These are phyloP conservation scores for Eudemis profundana DNA, from an alignment of 2,888 invertebrate species.

Conservation along the genomic window DNA sequence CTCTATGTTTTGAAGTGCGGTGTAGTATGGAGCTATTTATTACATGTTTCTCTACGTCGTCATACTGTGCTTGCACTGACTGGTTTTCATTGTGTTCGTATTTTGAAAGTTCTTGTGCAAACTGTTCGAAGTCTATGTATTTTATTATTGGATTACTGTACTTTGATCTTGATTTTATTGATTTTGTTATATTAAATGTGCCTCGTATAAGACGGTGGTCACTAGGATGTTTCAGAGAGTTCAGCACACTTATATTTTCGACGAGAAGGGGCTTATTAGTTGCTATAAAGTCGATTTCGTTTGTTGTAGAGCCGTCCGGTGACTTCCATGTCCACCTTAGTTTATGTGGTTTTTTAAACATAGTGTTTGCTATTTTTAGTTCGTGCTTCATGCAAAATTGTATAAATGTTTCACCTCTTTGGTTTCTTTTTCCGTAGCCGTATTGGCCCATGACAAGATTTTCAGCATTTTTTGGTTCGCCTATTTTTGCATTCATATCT, in stretches of 20 bases:
- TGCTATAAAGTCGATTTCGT: constrained; percentile 30
- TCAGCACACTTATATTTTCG: constrained; percentile 21
- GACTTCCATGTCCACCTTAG: constrained; percentile 17
- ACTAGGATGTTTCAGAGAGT: not conserved
- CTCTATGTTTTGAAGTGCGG: too few species aligned
- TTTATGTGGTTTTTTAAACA: constrained; percentile 16
- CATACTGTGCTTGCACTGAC: too few species aligned
- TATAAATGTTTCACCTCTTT: not conserved
- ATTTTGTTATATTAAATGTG: not conserved
- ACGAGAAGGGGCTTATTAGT: not conserved
- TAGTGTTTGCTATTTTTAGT: constrained; percentile 12
- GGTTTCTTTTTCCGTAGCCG: not conserved
- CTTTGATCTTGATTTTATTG: too few species aligned
- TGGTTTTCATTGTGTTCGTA: too few species aligned
- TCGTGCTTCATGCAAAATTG: not conserved
- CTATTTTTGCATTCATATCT: not conserved
- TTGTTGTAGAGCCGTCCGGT: constrained; percentile 10
- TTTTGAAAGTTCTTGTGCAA: too few species aligned
- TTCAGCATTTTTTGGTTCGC: not conserved
- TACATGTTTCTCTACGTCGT: too few species aligned
- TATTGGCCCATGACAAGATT: not conserved
- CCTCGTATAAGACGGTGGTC: not conserved
- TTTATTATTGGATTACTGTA: too few species aligned
- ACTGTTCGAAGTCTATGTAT: too few species aligned
- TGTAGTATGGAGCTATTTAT: too few species aligned